These are phyloP conservation scores for Alectoris magna DNA, from an alignment of 2,797 vertebrate species.

Conservation along the genomic window DNA sequence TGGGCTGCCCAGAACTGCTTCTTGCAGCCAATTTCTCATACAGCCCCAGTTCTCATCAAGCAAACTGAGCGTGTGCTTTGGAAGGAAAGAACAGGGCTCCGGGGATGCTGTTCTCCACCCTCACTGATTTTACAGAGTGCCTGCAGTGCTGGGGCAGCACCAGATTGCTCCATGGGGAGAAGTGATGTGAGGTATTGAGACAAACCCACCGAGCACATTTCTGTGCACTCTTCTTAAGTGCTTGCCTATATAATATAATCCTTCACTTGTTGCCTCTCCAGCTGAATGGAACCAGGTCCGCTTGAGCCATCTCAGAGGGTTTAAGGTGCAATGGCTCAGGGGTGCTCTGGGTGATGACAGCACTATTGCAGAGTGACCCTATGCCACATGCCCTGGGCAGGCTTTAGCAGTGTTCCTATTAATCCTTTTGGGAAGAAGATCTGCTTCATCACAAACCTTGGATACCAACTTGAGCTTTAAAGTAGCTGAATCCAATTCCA, in stretches of 20 bases:
- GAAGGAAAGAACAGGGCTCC: neutral
- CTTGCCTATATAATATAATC: rapidly evolving
- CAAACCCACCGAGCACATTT: neutral
- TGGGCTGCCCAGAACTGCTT: neutral
- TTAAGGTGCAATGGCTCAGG: neutral
- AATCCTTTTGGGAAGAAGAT: neutral
- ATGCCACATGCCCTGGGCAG: neutral
- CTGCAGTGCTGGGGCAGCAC: neutral
- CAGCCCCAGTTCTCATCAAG: neutral
- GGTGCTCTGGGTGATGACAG: neutral
- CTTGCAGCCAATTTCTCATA: neutral
- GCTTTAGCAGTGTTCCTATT: neutral
- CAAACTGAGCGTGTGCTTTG: neutral
- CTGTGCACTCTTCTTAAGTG: neutral
- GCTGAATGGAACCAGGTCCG: neutral
- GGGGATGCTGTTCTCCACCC: neutral
- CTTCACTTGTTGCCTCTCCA: neutral
- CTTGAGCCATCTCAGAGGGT: neutral
- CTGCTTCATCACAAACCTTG: neutral
- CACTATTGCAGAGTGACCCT: neutral
- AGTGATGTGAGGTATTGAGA: neutral
- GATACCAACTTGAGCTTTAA: neutral
- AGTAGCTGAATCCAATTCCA: neutral
- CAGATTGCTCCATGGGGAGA: neutral
- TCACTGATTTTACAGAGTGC: neutral